Conservation (phyloP, 2,888 invertebrate genomes). For the Phytoseiulus persimilis region DNA sequence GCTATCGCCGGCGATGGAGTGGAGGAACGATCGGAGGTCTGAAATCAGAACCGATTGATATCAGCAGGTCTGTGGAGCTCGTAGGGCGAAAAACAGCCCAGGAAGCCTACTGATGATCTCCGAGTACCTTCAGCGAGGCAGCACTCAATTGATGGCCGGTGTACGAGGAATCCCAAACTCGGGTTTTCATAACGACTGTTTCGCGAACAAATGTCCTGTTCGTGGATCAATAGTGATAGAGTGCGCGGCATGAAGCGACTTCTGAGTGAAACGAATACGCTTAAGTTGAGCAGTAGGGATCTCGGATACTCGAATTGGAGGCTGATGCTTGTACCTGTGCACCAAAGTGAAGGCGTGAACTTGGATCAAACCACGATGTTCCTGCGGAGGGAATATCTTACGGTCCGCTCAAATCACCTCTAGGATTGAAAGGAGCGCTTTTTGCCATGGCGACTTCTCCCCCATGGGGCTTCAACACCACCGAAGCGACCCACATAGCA, state of each 20-base stretch:
- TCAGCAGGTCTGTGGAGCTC: not conserved
- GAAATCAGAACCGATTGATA: not conserved
- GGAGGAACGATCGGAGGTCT: not conserved
- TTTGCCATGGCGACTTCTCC: not conserved
- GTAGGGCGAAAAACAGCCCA: not conserved
- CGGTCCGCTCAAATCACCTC: too few species aligned
- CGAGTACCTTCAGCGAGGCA: not conserved
- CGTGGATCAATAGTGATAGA: not conserved
- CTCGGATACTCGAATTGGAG: conserved; percentile 13
- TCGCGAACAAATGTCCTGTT: not conserved
- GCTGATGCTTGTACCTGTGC: not conserved
- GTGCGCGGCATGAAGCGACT: conserved; percentile 6
- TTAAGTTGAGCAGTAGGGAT: not conserved
- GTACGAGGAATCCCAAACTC: not conserved
- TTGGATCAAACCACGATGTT: not conserved
- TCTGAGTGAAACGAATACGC: not conserved
- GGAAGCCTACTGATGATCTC: not conserved
- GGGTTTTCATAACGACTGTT: not conserved
- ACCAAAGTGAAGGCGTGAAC: not conserved
- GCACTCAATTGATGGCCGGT: conserved; percentile 20
- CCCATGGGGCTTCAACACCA: not conserved
- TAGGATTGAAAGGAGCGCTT: not conserved
- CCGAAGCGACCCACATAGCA: not conserved
- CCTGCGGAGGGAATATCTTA: not conserved
- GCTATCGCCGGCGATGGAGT: not conserved